These are phyloP conservation scores for Zygaena filipendulae DNA, from an alignment of 2,888 invertebrate species.

Conservation along the genomic window DNA sequence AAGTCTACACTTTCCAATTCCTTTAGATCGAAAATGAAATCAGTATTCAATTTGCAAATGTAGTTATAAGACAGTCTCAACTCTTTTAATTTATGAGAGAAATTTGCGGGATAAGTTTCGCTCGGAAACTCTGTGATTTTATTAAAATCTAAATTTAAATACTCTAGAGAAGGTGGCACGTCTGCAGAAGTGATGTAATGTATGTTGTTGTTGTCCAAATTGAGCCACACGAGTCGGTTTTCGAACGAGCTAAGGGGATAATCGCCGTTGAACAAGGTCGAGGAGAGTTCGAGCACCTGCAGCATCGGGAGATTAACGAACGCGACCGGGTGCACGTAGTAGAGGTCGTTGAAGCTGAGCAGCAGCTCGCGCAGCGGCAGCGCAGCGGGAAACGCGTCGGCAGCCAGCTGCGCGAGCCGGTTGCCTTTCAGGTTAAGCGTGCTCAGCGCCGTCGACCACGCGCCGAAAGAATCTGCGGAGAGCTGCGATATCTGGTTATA, in stretches of 20 bases:
- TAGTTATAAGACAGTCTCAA: conserved; percentile 84
- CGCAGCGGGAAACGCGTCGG: conserved; percentile 74
- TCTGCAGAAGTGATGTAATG: conserved; percentile 68
- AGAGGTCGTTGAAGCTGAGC: conserved; percentile 86
- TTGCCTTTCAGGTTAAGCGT: conserved; percentile 83
- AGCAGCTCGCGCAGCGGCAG: conserved; percentile 82
- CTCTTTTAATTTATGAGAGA: conserved; percentile 76
- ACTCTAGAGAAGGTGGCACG: conserved; percentile 74
- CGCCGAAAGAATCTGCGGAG: conserved; percentile 72
- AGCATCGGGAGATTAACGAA: conserved; percentile 77
- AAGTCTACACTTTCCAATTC: conserved; percentile 78
- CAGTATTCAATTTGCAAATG: conserved; percentile 71
- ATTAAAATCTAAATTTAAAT: conserved; percentile 86
- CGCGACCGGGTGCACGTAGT: conserved; percentile 75
- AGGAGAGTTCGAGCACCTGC: conserved; percentile 83
- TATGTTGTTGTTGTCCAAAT: conserved; percentile 85
- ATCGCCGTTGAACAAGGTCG: conserved; percentile 77
- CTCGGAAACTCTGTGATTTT: conserved; percentile 76
- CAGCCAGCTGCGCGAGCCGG: conserved; percentile 72
- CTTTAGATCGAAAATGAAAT: conserved; percentile 73
- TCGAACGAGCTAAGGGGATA: conserved; percentile 74
- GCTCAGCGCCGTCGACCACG: conserved; percentile 78
- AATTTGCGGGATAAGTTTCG: conserved; percentile 33
- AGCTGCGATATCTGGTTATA: conserved; percentile 81
- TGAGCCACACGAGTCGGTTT: conserved; percentile 77